Evolutionary conservation across 2,888 invertebrate genomes (phyloP).

Genomic region (Rhamphomyia laevipes): DNA sequence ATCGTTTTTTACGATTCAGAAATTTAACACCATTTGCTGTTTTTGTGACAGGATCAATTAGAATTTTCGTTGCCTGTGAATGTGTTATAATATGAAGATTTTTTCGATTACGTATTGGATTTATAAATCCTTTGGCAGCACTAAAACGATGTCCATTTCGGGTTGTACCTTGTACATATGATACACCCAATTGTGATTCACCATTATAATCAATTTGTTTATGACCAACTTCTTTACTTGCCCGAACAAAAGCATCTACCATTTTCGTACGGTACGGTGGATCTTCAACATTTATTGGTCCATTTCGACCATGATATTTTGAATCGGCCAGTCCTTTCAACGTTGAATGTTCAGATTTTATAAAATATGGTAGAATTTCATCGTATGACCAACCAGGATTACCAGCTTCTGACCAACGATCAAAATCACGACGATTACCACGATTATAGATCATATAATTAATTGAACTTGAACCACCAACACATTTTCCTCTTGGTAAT

Average conservation of each 20-base stretch:
- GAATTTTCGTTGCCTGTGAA: constrained; percentile 50
- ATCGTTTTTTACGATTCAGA: constrained; percentile 40
- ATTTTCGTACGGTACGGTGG: constrained; percentile 42
- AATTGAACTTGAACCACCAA: constrained; percentile 49
- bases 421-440: constrained; percentile 60
- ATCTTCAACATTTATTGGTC: constrained; percentile 50
- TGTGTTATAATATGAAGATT: constrained; percentile 59
- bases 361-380: constrained; percentile 48
- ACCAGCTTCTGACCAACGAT: constrained; percentile 53
- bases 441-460: constrained; percentile 64
- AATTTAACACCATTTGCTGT: constrained; percentile 58
- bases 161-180: constrained; percentile 51
- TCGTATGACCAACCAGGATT: constrained; percentile 62
- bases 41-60: constrained; percentile 50
- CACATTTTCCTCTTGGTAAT: constrained; percentile 45
- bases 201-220: constrained; percentile 58
- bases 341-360: constrained; percentile 44
- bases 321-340: constrained; percentile 34
- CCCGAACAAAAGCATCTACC: constrained; percentile 45
- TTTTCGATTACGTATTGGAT: constrained; percentile 38
- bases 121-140: constrained; percentile 51
- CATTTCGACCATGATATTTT: constrained; percentile 47
- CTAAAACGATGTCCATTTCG: constrained; percentile 51
- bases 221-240: constrained; percentile 53
- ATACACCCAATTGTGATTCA: constrained; percentile 50